phyloP scores from a whole-genome alignment of 2,797 vertebrate genomes.

The Takifugu ocellatus region DNA sequence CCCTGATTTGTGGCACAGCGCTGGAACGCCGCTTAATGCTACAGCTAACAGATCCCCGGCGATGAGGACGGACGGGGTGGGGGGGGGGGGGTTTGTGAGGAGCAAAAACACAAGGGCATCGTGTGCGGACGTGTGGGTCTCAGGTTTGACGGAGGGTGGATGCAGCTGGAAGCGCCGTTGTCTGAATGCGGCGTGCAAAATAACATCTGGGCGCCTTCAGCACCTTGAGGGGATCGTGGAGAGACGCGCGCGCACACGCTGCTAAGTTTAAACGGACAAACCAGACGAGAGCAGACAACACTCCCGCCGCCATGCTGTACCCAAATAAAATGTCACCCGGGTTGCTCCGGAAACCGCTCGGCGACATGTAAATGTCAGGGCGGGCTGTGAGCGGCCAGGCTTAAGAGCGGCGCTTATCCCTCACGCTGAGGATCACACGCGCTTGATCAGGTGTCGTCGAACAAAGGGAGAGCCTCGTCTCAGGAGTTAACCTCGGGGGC shows the following conservation, averaged over 20 bases:
- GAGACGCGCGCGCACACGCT: slow-evolving; percentile 11
- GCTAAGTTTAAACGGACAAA: slow-evolving; percentile 9
- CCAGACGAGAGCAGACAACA: background rate
- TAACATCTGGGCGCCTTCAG: slow-evolving; percentile 25
- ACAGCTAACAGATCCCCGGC: too few relatives aligned
- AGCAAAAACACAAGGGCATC: slow-evolving; percentile 6
- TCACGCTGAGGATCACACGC: slow-evolving; percentile 46
- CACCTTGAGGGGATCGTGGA: slow-evolving; percentile 14
- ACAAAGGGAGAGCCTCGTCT: slow-evolving; percentile 37
- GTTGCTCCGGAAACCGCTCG: slow-evolving; percentile 19
- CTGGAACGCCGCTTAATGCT: slow-evolving; percentile 8
- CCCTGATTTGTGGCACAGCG: slow-evolving; percentile 44
- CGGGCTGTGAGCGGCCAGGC: slow-evolving; percentile 24
- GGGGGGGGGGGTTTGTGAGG: background rate
- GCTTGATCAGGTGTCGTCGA: slow-evolving; percentile 56
- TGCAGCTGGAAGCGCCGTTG: slow-evolving; percentile 28
- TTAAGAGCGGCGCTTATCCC: slow-evolving; percentile 27
- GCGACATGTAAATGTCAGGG: slow-evolving; percentile 54
- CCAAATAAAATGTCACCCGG: slow-evolving; percentile 7
- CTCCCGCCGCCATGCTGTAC: slow-evolving; percentile 7
- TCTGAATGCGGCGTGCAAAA: slow-evolving; percentile 40
- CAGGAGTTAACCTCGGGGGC: slow-evolving; percentile 38
- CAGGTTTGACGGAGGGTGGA: slow-evolving; percentile 30
- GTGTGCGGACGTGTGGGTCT: slow-evolving; percentile 6
- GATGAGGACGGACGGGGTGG: background rate